Conservation (phyloP, 2,113 vertebrate species). For the Motacilla tschutschensis region DNA sequence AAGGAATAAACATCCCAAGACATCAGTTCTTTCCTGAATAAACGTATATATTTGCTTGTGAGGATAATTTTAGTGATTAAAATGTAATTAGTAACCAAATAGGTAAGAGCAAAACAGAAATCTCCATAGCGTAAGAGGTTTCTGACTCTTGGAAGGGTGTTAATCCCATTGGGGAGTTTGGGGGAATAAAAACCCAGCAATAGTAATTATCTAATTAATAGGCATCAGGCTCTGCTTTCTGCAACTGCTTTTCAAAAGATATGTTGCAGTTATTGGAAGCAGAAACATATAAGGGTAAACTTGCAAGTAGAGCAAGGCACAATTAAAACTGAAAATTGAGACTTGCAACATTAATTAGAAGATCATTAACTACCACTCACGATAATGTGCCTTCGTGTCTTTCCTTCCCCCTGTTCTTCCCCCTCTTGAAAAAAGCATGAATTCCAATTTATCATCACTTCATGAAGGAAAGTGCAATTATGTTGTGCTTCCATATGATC, state of each 20-base stretch:
- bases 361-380: not conserved
- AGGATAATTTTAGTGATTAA: constrained; percentile 12
- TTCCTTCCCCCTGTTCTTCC: not conserved
- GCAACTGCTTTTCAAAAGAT: not conserved
- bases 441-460: not conserved
- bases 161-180: not conserved
- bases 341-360: constrained; percentile 29
- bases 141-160: not conserved
- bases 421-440: not conserved
- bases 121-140: not conserved
- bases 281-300: not conserved
- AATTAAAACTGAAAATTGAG: constrained; percentile 37
- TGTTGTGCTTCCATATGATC: not conserved
- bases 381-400: not conserved
- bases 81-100: constrained; percentile 14
- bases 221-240: not conserved
- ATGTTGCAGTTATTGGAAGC: not conserved
- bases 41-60: not conserved
- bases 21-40: not conserved
- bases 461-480: not conserved
- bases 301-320: constrained; percentile 3
- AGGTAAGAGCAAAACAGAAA: not conserved
- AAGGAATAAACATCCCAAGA: not conserved
- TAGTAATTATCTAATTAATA: constrained; percentile 26
- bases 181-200: not conserved